Evolutionary conservation across 2,888 invertebrate genomes (phyloP).

Genomic region (Clusia tigrina): DNA sequence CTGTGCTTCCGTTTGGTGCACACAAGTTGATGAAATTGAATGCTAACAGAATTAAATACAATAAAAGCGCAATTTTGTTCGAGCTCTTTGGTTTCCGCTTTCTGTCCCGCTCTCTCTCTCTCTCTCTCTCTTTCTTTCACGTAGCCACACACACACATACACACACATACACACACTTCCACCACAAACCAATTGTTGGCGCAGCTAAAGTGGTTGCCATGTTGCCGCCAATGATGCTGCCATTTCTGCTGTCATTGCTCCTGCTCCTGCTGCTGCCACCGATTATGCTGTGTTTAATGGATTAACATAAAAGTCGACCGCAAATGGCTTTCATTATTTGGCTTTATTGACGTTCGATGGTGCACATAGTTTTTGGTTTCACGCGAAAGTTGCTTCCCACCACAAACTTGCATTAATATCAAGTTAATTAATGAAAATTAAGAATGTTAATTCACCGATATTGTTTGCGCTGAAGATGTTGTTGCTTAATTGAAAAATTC

Average conservation of each 20-base stretch:
- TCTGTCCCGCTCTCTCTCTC: too few species aligned
- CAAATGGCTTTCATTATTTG: conserved; percentile 8
- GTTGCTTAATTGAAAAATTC: not conserved
- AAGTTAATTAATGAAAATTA: conserved; percentile 6
- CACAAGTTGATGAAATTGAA: not conserved
- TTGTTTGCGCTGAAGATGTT: not conserved
- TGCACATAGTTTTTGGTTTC: not conserved
- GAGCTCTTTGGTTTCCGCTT: not conserved
- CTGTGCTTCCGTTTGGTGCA: not conserved
- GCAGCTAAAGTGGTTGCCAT: not conserved
- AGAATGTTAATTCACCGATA: not conserved
- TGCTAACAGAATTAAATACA: conserved; percentile 2
- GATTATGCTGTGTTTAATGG: not conserved
- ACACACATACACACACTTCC: too few species aligned
- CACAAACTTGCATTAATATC: not conserved
- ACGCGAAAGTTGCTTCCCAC: not conserved
- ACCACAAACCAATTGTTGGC: not conserved
- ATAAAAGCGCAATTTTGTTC: not conserved
- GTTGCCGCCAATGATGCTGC: not conserved
- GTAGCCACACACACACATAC: too few species aligned
- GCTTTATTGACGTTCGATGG: conserved; percentile 2
- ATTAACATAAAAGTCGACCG: conserved; percentile 2
- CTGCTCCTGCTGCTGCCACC: too few species aligned
- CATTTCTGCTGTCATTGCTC: not conserved
- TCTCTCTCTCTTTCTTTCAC: too few species aligned